Conservation (phyloP, 2,888 invertebrate genomes). For the Scaptomyza polygonia region DNA sequence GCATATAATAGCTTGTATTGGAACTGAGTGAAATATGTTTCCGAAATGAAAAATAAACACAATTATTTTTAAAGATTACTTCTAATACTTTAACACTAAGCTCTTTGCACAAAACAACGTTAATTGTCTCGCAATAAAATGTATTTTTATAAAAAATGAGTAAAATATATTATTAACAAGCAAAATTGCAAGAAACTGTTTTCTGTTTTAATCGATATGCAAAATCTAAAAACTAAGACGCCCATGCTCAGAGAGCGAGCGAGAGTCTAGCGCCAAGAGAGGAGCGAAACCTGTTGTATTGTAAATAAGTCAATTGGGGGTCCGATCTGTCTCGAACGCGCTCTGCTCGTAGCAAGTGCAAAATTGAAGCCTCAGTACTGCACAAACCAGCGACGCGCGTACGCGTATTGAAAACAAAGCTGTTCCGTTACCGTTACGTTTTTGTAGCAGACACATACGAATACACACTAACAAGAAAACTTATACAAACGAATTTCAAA, state of each 20-base stretch:
- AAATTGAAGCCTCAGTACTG: constrained; percentile 71
- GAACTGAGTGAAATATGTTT: background rate
- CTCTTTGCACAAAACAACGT: background rate
- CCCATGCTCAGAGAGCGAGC: background rate
- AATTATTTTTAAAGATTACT: background rate
- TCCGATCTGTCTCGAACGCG: constrained; percentile 38
- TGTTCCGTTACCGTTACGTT: constrained; percentile 64
- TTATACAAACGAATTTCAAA: constrained; percentile 55
- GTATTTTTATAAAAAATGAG: constrained; percentile 13
- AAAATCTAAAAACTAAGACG: constrained; percentile 13
- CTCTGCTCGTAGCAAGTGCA: constrained; percentile 71
- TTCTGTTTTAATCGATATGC: background rate
- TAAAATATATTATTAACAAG: background rate
- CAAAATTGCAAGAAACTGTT: background rate
- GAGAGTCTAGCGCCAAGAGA: constrained; percentile 1
- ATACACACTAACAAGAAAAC: constrained; percentile 38
- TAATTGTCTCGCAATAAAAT: constrained; percentile 1
- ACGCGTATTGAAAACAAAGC: constrained; percentile 53
- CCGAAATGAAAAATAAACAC: background rate
- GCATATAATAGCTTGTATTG: background rate
- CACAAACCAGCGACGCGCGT: constrained; percentile 74
- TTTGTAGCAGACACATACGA: constrained; percentile 42
- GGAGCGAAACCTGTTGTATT: constrained; percentile 18
- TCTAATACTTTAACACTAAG: too few species aligned
- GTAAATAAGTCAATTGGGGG: constrained; percentile 21